Conservation (phyloP, 2,113 vertebrate genomes). For the Numenius arquata region DNA sequence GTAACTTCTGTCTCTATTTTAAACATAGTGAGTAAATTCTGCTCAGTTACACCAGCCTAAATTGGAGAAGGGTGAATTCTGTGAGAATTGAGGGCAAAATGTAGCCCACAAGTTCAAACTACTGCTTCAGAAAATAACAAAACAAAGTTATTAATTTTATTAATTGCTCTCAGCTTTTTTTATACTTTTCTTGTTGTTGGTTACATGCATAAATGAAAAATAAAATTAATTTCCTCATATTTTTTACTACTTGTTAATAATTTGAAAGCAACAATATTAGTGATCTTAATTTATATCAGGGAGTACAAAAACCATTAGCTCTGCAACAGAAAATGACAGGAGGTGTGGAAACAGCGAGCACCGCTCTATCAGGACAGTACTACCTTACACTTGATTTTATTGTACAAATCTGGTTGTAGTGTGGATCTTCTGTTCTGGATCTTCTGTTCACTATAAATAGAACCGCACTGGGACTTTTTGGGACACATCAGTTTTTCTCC, state of each 20-base stretch:
- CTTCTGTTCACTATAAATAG: not conserved
- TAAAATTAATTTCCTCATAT: constrained; percentile 29
- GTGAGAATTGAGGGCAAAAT: not conserved
- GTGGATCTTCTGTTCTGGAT: not conserved
- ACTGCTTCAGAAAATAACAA: constrained; percentile 21
- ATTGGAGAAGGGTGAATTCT: not conserved
- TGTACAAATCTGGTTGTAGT: not conserved
- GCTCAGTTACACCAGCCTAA: not conserved
- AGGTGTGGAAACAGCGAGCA: not conserved
- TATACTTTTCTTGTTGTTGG: constrained; percentile 8
- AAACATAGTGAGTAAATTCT: constrained; percentile 44
- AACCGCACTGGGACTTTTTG: not conserved
- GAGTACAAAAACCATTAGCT: not conserved
- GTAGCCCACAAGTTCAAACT: not conserved
- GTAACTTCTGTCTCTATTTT: constrained; percentile 60
- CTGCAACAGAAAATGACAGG: not conserved
- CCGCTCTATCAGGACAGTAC: not conserved
- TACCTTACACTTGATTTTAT: not conserved
- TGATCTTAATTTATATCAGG: constrained; percentile 23
- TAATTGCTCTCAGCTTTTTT: constrained; percentile 43
- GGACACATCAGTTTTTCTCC: not conserved
- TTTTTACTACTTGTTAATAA: constrained; percentile 37
- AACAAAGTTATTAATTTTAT: constrained; percentile 37
- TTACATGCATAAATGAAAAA: constrained; percentile 38
- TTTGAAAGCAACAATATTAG: constrained; percentile 3